These are phyloP conservation scores for Lates calcarifer DNA, from an alignment of 2,113 vertebrate genomes.

Conservation along the genomic window DNA sequence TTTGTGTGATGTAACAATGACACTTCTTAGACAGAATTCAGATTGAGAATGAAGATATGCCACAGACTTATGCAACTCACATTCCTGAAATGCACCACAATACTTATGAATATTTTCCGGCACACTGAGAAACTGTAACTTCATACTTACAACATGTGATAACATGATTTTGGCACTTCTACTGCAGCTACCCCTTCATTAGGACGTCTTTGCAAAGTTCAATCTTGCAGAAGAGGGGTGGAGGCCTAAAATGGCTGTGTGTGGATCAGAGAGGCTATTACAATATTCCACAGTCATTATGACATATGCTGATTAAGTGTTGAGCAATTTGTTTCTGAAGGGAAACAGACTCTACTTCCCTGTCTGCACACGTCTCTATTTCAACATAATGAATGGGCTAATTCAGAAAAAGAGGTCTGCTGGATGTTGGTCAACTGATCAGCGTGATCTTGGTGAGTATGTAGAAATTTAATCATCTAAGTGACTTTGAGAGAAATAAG, in stretches of 20 bases:
- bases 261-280: neutral
- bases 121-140: neutral
- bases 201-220: neutral
- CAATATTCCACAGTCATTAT: neutral
- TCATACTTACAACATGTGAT: too few relatives aligned
- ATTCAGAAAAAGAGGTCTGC: slow-evolving; percentile 15
- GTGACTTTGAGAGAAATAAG: neutral
- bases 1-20: neutral
- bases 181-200: neutral
- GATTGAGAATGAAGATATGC: neutral
- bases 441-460: neutral
- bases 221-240: neutral
- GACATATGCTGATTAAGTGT: slow-evolving; percentile 30
- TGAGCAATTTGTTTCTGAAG: slow-evolving; percentile 6
- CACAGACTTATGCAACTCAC: neutral
- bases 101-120: neutral
- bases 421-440: slow-evolving; percentile 33
- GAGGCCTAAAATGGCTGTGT: neutral
- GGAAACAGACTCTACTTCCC: slow-evolving; percentile 11
- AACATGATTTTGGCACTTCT: neutral
- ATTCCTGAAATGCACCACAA: neutral
- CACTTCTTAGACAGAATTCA: neutral
- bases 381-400: slow-evolving; percentile 25
- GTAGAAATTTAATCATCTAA: slow-evolving; percentile 17
- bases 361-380: slow-evolving; percentile 18